Percentiles rank a stretch among this genome's conserved stretches.
phyloP scores from a whole-genome alignment of 2,888 invertebrate species.

The Tubulanus polymorphus region DNA sequence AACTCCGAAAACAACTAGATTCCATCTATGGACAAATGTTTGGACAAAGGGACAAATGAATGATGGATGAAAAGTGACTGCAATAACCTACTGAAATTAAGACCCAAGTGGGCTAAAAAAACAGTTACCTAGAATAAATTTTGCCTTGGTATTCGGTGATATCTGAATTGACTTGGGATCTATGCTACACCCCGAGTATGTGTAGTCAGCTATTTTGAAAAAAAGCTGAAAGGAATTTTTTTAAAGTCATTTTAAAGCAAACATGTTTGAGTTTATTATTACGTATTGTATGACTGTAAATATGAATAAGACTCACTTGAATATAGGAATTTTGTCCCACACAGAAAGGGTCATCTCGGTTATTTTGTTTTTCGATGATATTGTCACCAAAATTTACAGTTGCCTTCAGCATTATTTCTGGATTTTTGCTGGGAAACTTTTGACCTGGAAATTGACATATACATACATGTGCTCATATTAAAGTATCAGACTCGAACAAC shows the following conservation, averaged over 20 bases:
- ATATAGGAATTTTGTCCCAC: slow-evolving; percentile 41
- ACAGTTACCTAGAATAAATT: slow-evolving; percentile 39
- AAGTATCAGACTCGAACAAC: neutral
- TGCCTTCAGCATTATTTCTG: slow-evolving; percentile 33
- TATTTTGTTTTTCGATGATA: slow-evolving; percentile 21
- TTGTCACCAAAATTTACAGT: slow-evolving; percentile 25
- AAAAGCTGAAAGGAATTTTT: slow-evolving; percentile 32
- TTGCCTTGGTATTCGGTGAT: slow-evolving; percentile 36
- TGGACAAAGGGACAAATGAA: too few relatives aligned
- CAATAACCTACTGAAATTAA: neutral
- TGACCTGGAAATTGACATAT: slow-evolving; percentile 25
- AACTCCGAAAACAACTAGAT: too few relatives aligned
- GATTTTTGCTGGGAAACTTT: slow-evolving; percentile 35
- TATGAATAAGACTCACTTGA: slow-evolving; percentile 24
- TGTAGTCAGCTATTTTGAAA: slow-evolving; percentile 42
- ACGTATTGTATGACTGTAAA: neutral
- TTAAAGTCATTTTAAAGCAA: neutral
- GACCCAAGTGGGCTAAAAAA: neutral
- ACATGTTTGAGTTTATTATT: neutral
- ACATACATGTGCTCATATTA: neutral
- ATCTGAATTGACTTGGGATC: slow-evolving; percentile 44
- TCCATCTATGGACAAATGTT: too few relatives aligned
- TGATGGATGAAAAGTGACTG: too few relatives aligned
- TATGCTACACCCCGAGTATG: slow-evolving; percentile 37
- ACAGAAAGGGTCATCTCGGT: slow-evolving; percentile 39